Base-by-base conservation (phyloP, 2,113 vertebrate genomes). In the Pseudolaguvia tuberculata region DNA sequence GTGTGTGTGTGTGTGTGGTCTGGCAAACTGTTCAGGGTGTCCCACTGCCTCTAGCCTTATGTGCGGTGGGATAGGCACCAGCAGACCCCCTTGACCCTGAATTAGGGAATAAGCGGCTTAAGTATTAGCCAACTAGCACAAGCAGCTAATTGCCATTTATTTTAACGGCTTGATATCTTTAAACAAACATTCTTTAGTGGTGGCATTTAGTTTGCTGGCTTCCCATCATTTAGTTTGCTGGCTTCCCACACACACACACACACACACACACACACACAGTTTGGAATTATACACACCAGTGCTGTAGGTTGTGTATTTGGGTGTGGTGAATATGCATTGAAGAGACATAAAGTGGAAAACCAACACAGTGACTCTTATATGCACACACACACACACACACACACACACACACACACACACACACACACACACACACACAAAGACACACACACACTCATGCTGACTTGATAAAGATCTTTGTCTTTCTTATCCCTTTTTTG, bases 241-340 rank as follows among this genome's bases (percentile, higher is more conserved):
- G 18, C 47, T 21, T 35, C 66, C 18, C 27, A 66, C 66, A n/a
- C 50, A 27, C 25, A 70, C 57, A 70, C 18, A 69, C 27, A 59
- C 55, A 66, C 63, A 51, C 53, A 68, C 52, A 39, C 39, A 57
- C 58, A 61, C 63, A 53, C 21, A 48, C 27, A 58, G 53, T 75
- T 72, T 74, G 17, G 74, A 81, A 68, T 81, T 78, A 78, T 52
- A 75, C 62, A 61, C 72, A 42, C 20, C 53, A 61, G 51, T 61
- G 27, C 21, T 68, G 63, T 58, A 45, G 51, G 57, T 77, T 70
- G 58, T 70, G 42, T 62, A 50, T 58, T 59, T 78, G 79, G 76
- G 72, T 72, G 79, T 61, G 76, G 61, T 51, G 20, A 53, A 69
- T 61, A 23, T 25, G 23, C 39, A 39, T 53, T 29, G 13, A 35